Evolutionary conservation across 2,888 invertebrate species (phyloP), one percentile per base, ranked within the genome.

Genomic region (Panzeria rudis): DNA sequence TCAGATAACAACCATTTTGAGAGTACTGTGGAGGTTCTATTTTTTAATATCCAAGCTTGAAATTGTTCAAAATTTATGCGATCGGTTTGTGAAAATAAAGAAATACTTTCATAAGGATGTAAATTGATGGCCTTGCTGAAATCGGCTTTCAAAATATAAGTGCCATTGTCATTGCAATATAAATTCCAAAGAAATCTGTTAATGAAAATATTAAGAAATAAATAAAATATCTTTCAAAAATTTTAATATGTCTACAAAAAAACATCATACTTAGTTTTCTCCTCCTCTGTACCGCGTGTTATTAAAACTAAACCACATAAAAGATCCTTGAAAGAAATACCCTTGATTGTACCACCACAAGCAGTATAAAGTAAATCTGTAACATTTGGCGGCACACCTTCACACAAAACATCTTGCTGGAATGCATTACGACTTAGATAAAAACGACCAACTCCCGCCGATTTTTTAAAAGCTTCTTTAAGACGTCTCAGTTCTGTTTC

Each of bases 381-480:
- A 62, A 98, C 95, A 87, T 95, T 95, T 71, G 93, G 92, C 3
- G 98, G 98, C 25, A 98, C 97, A 71, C 96, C 96, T 92, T 97
- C 97, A 88, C 97, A 97, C 82, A 98, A 93, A 72, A 98, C 97
- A 93, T 97, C 97, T 90, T 95, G 95, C 76, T 95, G 95, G 92
- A 98, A 98, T 56, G 95, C 95, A 89, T 95, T 95, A 89, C 96
- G 95, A 89, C 95, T 95, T 90, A 97, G 94, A 88, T 95, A 93
- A 88, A 94, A 94, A 79, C 94, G 94, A 29, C 95, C 95, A 83
- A 95, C 93, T 84, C 96, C 96, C 76, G 97, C 96, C 88, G 96
- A 95, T 90, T 97, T 94, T 91, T 97, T 97, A 92, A 97, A 98
- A 64, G 97, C 97, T 93, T 97, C 97, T 90, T 96, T 96, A 82